phyloP scores from a whole-genome alignment of 2,888 invertebrate species.

The Atethmia centrago region DNA sequence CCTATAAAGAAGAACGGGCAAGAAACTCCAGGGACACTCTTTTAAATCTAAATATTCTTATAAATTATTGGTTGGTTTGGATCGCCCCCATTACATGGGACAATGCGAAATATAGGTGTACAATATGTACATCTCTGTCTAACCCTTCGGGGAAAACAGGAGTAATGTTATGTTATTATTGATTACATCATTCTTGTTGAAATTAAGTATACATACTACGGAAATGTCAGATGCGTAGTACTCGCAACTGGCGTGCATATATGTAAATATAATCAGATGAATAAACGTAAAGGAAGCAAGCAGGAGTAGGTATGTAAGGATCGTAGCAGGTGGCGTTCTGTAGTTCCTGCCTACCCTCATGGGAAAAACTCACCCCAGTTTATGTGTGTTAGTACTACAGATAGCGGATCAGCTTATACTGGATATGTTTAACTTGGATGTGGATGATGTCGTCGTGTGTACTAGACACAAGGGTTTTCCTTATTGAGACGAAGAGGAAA shows the following conservation, averaged over 20 bases:
- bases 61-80: too few relatives aligned
- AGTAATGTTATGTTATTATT: too few relatives aligned
- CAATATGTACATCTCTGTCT: too few relatives aligned
- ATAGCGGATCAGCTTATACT: not conserved
- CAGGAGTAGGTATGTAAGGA: not conserved
- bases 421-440: not conserved
- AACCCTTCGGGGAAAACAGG: too few relatives aligned
- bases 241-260: not conserved
- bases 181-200: too few relatives aligned
- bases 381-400: not conserved
- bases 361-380: not conserved
- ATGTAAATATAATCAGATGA: not conserved
- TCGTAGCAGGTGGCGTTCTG: not conserved
- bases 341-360: not conserved
- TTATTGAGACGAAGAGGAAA: constrained; percentile 51
- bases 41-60: not conserved
- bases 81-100: too few relatives aligned
- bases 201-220: too few relatives aligned
- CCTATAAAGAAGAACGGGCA: too few relatives aligned
- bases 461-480: constrained; percentile 46
- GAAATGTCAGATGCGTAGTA: not conserved
- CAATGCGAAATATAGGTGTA: too few relatives aligned
- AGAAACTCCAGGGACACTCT: not conserved
- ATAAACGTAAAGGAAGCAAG: not conserved
- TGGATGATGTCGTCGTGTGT: not conserved